A percentile compares a stretch with the other conserved stretches of the same genome.
These are phyloP conservation scores for Lycophotia porphyrea DNA, from an alignment of 2,888 invertebrate species.

Conservation along the genomic window DNA sequence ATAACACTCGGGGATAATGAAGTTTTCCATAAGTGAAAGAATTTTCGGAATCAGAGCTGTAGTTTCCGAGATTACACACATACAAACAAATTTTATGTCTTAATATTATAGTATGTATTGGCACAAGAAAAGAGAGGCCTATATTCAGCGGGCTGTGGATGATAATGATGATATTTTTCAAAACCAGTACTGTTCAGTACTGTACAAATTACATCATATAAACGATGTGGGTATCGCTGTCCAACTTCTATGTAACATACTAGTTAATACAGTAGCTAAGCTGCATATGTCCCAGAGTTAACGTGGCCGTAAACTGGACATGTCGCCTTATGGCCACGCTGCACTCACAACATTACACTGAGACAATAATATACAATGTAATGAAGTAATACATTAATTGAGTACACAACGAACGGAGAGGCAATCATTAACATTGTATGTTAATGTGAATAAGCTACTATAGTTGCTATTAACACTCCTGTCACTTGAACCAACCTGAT, in stretches of 20 bases:
- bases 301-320: constrained; percentile 41
- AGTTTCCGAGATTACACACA: no score
- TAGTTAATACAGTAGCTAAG: constrained; percentile 49
- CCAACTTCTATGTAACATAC: not conserved
- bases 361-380: constrained; percentile 44
- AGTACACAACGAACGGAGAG: not conserved
- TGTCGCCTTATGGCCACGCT: constrained; percentile 8
- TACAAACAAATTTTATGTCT: no score
- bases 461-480: not conserved
- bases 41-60: no score
- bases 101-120: no score
- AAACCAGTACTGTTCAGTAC: not conserved
- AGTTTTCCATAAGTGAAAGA: no score
- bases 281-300: constrained; percentile 24
- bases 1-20: no score
- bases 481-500: constrained; percentile 16
- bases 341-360: constrained; percentile 20
- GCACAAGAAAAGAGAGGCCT: no score
- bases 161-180: no score
- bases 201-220: not conserved
- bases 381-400: not conserved
- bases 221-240: not conserved
- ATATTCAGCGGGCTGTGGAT: no score
- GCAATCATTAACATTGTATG: not conserved
- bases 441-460: not conserved